phyloP scores from a whole-genome alignment of 2,113 vertebrate genomes.

The Dissostichus mawsoni region DNA sequence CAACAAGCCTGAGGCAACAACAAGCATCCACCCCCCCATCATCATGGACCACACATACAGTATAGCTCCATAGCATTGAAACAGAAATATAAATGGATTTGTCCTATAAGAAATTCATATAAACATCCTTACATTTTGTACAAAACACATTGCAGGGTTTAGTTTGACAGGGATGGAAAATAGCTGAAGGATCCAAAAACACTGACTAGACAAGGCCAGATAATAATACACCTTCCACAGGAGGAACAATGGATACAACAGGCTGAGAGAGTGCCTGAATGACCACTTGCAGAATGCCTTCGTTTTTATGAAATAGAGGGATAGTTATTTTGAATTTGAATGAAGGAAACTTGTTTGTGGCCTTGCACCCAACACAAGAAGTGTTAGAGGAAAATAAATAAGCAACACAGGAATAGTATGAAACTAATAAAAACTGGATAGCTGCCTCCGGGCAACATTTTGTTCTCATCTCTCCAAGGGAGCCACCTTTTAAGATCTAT shows the following conservation, averaged over 20 bases:
- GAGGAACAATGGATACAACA: slow-evolving; percentile 15
- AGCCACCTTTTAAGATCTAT: slow-evolving; percentile 6
- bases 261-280: slow-evolving; percentile 2
- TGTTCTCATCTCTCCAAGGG: slow-evolving; percentile 7
- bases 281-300: slow-evolving; percentile 9
- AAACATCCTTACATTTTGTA: not conserved
- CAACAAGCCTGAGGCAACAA: slow-evolving; percentile 1
- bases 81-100: not conserved
- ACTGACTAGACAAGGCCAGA: slow-evolving; percentile 18
- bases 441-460: slow-evolving; percentile 22
- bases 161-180: slow-evolving; percentile 32
- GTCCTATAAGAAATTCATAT: not conserved
- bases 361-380: not conserved
- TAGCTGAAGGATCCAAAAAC: slow-evolving; percentile 30
- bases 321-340: not conserved
- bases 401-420: not conserved
- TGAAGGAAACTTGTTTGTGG: not conserved
- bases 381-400: not conserved
- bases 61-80: not conserved
- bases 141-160: slow-evolving; percentile 26
- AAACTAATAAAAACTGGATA: slow-evolving; percentile 14
- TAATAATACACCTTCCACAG: slow-evolving; percentile 21
- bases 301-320: not conserved
- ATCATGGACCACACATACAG: not conserved
- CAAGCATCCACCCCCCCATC: not conserved